phyloP scores from a whole-genome alignment of 2,888 invertebrate genomes.

The Gonocerus acuteangulatus region DNA sequence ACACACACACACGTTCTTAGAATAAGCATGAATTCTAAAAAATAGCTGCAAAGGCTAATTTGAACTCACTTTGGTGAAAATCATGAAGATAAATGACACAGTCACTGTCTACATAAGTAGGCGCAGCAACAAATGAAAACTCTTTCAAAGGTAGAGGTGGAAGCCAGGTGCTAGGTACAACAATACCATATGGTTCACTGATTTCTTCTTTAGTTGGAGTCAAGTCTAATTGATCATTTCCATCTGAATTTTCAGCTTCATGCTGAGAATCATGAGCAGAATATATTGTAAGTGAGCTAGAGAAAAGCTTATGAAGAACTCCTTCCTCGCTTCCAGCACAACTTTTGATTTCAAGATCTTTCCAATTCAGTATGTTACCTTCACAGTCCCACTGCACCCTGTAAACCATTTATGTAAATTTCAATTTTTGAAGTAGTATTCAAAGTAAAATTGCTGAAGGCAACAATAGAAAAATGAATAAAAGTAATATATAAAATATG shows the following conservation, averaged over 20 bases:
- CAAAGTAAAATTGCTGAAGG: too few species aligned
- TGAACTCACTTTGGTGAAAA: conserved; percentile 24
- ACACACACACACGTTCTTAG: too few species aligned
- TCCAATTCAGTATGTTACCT: background rate
- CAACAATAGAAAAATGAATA: too few species aligned
- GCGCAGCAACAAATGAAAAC: conserved; percentile 51
- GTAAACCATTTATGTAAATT: background rate
- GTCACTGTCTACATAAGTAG: conserved; percentile 56
- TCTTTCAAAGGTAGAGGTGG: conserved; percentile 49
- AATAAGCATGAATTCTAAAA: too few species aligned
- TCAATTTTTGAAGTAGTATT: too few species aligned
- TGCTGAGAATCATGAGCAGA: too few species aligned
- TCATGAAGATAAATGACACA: conserved; percentile 48
- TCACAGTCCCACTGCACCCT: conserved; percentile 12
- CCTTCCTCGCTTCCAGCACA: background rate
- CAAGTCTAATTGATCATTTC: too few species aligned
- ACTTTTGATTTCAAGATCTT: background rate
- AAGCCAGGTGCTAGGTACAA: conserved; percentile 51
- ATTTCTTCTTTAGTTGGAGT: background rate
- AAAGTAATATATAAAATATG: too few species aligned
- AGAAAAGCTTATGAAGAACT: background rate
- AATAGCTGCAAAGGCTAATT: too few species aligned
- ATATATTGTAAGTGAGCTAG: too few species aligned
- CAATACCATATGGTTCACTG: background rate
- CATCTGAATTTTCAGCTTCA: too few species aligned